phyloP scores from a whole-genome alignment of 2,888 invertebrate genomes.

The Sphaerophoria rueppellii region DNA sequence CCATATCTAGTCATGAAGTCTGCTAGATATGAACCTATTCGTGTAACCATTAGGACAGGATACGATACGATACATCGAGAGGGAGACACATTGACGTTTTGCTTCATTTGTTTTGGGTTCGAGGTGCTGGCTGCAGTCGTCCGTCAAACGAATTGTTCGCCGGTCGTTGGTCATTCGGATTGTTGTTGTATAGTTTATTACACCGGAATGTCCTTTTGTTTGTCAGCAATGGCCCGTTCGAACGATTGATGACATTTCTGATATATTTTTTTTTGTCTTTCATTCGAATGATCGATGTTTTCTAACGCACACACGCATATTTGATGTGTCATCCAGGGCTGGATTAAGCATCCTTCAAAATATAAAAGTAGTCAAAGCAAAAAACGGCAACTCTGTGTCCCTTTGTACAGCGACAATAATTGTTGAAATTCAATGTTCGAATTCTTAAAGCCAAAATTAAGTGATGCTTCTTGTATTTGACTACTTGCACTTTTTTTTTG shows the following conservation, averaged over 20 bases:
- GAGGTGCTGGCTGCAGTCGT: conserved; percentile 4
- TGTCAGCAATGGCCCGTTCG: conserved; percentile 70
- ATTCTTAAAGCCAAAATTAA: no score
- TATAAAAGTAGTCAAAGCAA: no score
- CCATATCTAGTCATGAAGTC: background rate
- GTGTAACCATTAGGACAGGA: background rate
- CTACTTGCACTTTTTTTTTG: no score
- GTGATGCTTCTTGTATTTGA: no score
- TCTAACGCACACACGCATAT: conserved; percentile 47
- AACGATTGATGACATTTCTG: conserved; percentile 68
- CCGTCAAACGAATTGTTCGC: background rate
- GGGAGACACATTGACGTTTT: conserved; percentile 62
- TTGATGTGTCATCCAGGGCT: background rate
- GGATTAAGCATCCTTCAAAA: background rate
- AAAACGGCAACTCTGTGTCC: no score
- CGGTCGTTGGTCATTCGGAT: background rate
- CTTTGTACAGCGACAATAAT: no score
- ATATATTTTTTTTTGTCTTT: conserved; percentile 47
- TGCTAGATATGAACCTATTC: background rate
- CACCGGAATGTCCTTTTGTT: conserved; percentile 72
- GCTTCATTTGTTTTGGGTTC: conserved; percentile 42
- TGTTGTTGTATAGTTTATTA: conserved; percentile 64
- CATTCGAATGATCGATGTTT: conserved; percentile 60
- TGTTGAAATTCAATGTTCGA: no score
- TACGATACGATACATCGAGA: conserved; percentile 18